Evolutionary conservation across 2,113 vertebrate genomes (phyloP), one percentile per base, ranked within the genome.

Genomic region (Narcine bancroftii): DNA sequence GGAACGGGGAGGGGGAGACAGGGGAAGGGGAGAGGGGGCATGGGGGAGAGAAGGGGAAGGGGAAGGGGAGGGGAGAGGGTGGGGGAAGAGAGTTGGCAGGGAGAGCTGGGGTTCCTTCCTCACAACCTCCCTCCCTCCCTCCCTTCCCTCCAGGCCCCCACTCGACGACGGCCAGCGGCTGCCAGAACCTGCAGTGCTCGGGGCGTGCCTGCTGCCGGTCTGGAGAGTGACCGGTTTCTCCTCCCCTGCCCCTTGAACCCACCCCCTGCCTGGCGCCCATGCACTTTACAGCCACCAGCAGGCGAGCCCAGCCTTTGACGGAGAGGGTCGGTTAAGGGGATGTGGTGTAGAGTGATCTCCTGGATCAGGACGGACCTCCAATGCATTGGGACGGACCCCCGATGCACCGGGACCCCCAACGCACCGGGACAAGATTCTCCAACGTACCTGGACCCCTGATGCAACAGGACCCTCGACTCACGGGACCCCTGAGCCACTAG

Each of bases 121-220:
- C 15, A 1, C 9, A 26, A 29, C 24, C 77, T 81, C 7, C 21
- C 76, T 10, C 21, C n/a, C 42, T 29, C 45, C 50, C 75, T 45
- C 75, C 45, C 76, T 45, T 36, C 42, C 76, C 36, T 19, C 94
- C 79, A 93, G 93, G 92, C 66, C 93, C 93, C 92, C 69, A 92
- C 92, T 93, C 93, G 94, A 94, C 93, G 92, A 87, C 93, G 92
- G 85, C 83, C 92, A 94, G 93, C 89, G 93, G 93, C 92, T 94
- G 93, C 92, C 92, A 93, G 92, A 89, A 33, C 91, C 92, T 92
- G 93, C 93, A 93, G 93, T 94, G 94, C 94, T 94, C 93, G 94
- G 94, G 94, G 94, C 95, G 92, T 93, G 95, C 95, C 95, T 94
- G 77, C 95, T 95, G 95, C 95, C 94, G 95, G 95, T 95, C 92